These are phyloP conservation scores for Heteropelma amictum DNA, from an alignment of 2,888 invertebrate genomes.

Conservation along the genomic window DNA sequence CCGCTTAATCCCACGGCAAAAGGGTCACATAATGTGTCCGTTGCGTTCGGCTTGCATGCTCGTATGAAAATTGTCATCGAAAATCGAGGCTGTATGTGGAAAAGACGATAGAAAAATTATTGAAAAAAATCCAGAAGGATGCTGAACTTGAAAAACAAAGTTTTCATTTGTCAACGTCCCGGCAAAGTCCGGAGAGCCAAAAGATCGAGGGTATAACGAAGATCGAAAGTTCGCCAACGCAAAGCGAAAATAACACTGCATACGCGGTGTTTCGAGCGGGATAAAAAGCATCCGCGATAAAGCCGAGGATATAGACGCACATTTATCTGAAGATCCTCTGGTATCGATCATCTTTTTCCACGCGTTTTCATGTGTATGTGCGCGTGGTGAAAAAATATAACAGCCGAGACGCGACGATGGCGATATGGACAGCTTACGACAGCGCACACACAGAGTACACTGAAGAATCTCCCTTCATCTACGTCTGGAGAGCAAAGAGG, in stretches of 20 bases:
- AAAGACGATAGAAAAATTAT: background rate
- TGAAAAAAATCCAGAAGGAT: too few species aligned
- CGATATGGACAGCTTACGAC: constrained; percentile 2
- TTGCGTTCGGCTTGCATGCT: constrained; percentile 23
- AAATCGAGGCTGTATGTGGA: too few species aligned
- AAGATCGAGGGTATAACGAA: constrained; percentile 43
- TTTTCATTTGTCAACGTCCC: background rate
- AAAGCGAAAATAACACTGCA: constrained; percentile 29
- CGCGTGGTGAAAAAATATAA: constrained; percentile 42
- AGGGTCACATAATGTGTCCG: constrained; percentile 26
- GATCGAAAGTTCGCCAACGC: constrained; percentile 45
- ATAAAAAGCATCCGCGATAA: background rate
- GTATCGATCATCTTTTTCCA: constrained; percentile 33
- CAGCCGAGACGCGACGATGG: constrained; percentile 21
- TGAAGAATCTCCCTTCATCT: background rate
- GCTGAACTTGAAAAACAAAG: background rate
- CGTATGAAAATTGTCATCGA: constrained; percentile 34
- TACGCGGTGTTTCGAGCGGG: background rate
- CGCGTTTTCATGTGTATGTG: background rate
- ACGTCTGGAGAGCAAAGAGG: background rate
- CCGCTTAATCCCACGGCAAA: constrained; percentile 46
- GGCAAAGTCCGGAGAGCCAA: background rate
- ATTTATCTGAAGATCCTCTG: background rate
- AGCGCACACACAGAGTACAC: background rate
- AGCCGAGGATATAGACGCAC: constrained; percentile 1